Evolutionary conservation across 2,797 vertebrate species (phyloP), one percentile per base, ranked within the genome.

Genomic region (Distichodus sexfasciatus): DNA sequence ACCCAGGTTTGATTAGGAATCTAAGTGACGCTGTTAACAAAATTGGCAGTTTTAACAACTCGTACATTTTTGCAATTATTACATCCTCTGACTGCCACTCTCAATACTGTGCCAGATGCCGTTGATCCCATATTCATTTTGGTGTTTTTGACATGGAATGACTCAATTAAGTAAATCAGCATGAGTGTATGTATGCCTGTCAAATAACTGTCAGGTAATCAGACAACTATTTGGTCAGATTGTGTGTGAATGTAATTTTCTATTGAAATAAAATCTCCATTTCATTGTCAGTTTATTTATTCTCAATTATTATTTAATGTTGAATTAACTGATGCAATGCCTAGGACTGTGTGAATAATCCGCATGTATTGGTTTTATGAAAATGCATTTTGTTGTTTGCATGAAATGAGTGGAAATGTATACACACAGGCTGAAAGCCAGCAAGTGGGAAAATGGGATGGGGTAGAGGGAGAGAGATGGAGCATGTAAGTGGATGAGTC

Each of bases 171-270:
- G 29, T 62, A 58, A 62, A 29, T 40, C 55, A 47, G 71, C 66
- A 69, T 72, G 50, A 63, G 47, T 66, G 61, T 58, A 74, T 74
- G 33, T 46, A 40, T 41, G 57, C 60, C 35, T 75, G 67, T 73
- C 69, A 28, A 57, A 66, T 44, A 65, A 46, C 66, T 41, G 65
- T 72, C 33, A 47, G 50, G 57, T 71, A 76, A 74, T 53, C 48
- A 55, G 75, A 76, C n/a, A n/a, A n/a, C n/a, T n/a, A n/a, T n/a
- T n/a, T 72, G 66, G 71, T 82, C 60, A 69, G 35, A 41, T 65
- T 65, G 59, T 64, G 76, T 81, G 64, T 83, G 80, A 82, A 85
- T 84, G 83, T 84, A 71, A 80, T 86, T 87, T 86, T 85, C 71
- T 82, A 86, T 82, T 71, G 61, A 78, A 82, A 84, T 85, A 81